Evolutionary conservation across 2,888 invertebrate genomes (phyloP), one percentile per base, ranked within the genome.

Genomic region (Melanostoma mellinum): DNA sequence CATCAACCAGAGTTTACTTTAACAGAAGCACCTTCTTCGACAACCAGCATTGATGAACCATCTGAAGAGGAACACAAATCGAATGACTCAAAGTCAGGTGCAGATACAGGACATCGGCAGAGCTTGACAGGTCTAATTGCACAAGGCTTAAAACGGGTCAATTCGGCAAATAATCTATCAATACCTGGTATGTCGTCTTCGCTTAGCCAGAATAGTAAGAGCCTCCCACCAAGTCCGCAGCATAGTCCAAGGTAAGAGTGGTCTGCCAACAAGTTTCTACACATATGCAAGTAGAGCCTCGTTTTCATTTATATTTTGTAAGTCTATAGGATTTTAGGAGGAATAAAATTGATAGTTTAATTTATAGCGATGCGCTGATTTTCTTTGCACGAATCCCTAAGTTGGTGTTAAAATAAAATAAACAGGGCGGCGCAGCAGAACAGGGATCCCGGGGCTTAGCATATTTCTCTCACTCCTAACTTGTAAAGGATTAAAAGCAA

Each of bases 191-290:
- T 91, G 87, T 90, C 93, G 82, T 90, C 92, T 10, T 90, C 92
- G 20, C 86, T 91, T 58, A 92, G 93, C 48, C 92, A 92, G 6
- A 90, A 91, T 73, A 94, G 94, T 35, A 92, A 94, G 84, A 95
- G 95, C 86, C 90, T 95, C 86, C 95, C 95, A 56, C 95, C 95
- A n/a, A 95, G 95, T 79, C 95, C 95, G 5, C 95, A 95, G 87
- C 94, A 95, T 88, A 94, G 95, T 4, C 95, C 95, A 87, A 94
- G 90, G 91, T 91, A 75, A 86, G 86, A 85, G 10, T 6, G 20
- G 1, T 48, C 32, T 9, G 30, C 20, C 20, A 20, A 20, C 20
- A 20, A 20, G 20, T 1, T 20, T 20, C 20, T 20, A 20, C 20
- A 20, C 20, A 20, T 20, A 20, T 20, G 20, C 20, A 20, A 20